Base-by-base conservation (phyloP, 2,113 vertebrate species). In the Lampris megalopsis region DNA sequence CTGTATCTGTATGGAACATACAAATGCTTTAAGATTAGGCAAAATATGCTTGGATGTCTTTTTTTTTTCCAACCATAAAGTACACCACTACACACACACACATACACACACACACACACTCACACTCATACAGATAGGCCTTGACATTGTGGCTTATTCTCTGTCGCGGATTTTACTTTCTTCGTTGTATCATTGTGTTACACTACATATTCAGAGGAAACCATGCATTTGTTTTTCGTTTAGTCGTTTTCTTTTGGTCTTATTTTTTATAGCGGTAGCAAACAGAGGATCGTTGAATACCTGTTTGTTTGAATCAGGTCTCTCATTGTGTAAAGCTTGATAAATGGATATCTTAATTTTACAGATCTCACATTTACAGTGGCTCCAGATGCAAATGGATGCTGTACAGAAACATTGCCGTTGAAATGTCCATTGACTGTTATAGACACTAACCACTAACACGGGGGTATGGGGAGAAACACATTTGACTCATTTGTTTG, bases 301-400 rank as follows among this genome's bases (percentile, higher is more conserved):
- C 82, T 90, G 76, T 82, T 89, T 81, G 64, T 90, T 84, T 75
- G 72, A 88, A 79, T 86, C 72, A 81, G 82, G 85, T 80, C 24
- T 54, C 63, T 82, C 57, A 80, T 88, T 4, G 56, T 85, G 83
- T 83, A 80, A 84, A 85, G 60, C 58, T 88, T 87, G 54, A 80
- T 79, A 73, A 87, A 88, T 85, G 89, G 79, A 85, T 49, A 71
- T 79, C 78, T 86, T 83, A 86, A 65, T 86, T 88, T 81, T 77
- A 86, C 85, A 81, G 59, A 74, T 63, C 63, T 70, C 77, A 78
- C 70, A 69, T 71, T 87, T 63, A 69, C 36, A 60, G 63, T 79
- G 80, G 59, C 67, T 87, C 76, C 73, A 65, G 72, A 74, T 79
- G 65, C 53, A 59, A 63, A 66, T 24, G 24, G 54, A 75, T 77